Percentiles rank a stretch among this genome's conserved stretches.
These are phyloP conservation scores for Campoletis sonorensis DNA, from an alignment of 1,140 invertebrate genomes.

Conservation along the genomic window DNA sequence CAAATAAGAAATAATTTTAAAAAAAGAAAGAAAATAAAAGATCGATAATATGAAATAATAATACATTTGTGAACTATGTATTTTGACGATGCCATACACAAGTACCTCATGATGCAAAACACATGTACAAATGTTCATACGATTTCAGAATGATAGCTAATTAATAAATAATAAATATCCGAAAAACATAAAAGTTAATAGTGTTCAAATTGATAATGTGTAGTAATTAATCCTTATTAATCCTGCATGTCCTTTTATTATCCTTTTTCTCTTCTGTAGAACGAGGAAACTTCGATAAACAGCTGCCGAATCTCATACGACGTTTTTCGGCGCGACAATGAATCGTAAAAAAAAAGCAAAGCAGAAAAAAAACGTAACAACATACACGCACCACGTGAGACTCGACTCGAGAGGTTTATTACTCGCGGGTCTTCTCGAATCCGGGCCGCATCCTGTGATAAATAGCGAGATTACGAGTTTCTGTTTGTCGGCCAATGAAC, in stretches of 20 bases:
- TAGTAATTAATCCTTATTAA: background rate
- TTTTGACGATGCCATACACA: slow-evolving; percentile 73
- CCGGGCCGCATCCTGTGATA: slow-evolving; percentile 69
- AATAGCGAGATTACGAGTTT: slow-evolving; percentile 72
- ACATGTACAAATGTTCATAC: slow-evolving; percentile 76
- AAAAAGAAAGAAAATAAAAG: no score
- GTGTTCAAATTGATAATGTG: background rate
- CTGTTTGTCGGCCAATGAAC: slow-evolving; percentile 61
- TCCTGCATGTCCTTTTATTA: background rate
- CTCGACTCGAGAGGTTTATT: slow-evolving; percentile 60
- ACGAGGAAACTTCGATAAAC: background rate
- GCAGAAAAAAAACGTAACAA: slow-evolving; percentile 42
- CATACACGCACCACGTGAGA: slow-evolving; percentile 53
- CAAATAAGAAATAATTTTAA: no score
- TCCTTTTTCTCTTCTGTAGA: background rate
- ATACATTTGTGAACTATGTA: slow-evolving; percentile 68
- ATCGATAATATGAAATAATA: slow-evolving; percentile 50
- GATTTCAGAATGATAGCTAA: slow-evolving; percentile 74
- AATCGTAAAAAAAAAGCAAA: slow-evolving; percentile 31
- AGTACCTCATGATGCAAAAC: slow-evolving; percentile 75
- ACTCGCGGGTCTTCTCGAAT: slow-evolving; percentile 46
- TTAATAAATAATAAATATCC: slow-evolving; percentile 71
- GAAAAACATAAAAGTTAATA: slow-evolving; percentile 24
- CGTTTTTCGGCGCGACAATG: slow-evolving; percentile 15
- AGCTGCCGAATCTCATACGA: slow-evolving; percentile 36